Evolutionary conservation across 2,888 invertebrate genomes (phyloP), one percentile per base, ranked within the genome.

Genomic region (Hoplodrina ambigua): DNA sequence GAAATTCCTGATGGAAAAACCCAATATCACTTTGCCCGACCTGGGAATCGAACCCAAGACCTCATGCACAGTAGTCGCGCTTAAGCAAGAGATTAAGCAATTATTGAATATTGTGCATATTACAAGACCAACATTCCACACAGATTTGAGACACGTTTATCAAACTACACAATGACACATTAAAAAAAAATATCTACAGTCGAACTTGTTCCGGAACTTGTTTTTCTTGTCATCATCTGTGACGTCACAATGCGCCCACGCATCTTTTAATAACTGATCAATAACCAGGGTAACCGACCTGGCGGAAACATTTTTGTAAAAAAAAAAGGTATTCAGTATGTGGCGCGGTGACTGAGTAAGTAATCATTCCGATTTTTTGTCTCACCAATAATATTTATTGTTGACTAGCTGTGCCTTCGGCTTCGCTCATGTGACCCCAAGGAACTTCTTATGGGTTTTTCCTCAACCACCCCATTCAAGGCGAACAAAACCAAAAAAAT

Each of bases 171-270:
- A 64, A 56, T 64, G 58, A 70, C 37, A 70, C 73, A 58, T 59
- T 54, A 53, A 55, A 77, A 81, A 69, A 76, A 69, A 73, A 33
- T 3, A 20, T 25, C 52, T 64, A 66, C 68, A 80, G 65, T 66
- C 67, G 8, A 49, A 63, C 69, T 57, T 44, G 67, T 59, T 70
- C 46, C 55, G 63, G 41, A 82, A 83, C 82, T 63, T 57, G 82
- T 80, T 82, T 80, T 65, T 64, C 69, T 53, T 58, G 73, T 77
- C 72, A 66, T 70, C 60, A 57, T 54, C 33, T 65, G 63, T 82
- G 80, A 84, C 82, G 82, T 82, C 75, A 78, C 54, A 65, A 25
- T 68, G 73, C 74, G 76, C 83, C 83, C 70, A 83, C 83, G 62
- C 81, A 71, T 46, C 17, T 69, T 69, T 55, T 66, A 72, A 63